Evolutionary conservation across 2,797 vertebrate genomes (phyloP).

Genomic region (Erpetoichthys calabaricus): DNA sequence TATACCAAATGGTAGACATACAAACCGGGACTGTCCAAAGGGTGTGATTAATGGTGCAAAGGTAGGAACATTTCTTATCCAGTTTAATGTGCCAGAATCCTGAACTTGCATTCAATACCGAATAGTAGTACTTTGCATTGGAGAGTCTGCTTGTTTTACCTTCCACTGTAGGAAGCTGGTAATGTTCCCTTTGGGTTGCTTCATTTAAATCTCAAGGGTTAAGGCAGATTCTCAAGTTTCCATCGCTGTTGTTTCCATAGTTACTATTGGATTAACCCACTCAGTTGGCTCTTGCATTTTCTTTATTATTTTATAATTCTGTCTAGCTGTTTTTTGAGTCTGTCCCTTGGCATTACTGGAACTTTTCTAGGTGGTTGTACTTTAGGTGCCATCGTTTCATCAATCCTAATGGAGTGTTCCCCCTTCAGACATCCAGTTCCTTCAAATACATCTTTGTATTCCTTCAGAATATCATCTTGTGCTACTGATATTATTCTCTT

Average conservation of each 20-base stretch:
- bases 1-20: conserved; percentile 1
- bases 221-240: conserved; percentile 6
- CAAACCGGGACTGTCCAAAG: conserved; percentile 1
- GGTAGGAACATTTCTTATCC: background rate
- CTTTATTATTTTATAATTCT: conserved; percentile 2
- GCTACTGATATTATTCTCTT: too few relatives aligned
- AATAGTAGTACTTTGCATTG: conserved; percentile 3
- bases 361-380: conserved; percentile 10
- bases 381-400: conserved; percentile 3
- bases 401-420: conserved; percentile 11
- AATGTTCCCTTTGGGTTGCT: background rate
- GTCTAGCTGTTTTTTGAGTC: conserved; percentile 7
- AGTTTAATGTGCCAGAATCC: conserved; percentile 10
- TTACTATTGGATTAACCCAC: background rate
- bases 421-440: background rate
- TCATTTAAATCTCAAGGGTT: conserved; percentile 6
- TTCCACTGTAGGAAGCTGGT: background rate
- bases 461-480: too few relatives aligned
- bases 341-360: conserved; percentile 4
- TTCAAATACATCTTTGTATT: too few relatives aligned
- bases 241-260: background rate
- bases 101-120: conserved; percentile 9
- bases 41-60: background rate
- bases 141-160: background rate
- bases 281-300: background rate